Conservation (phyloP, 2,113 vertebrate species). For the Phalacrocorax brasilianus region DNA sequence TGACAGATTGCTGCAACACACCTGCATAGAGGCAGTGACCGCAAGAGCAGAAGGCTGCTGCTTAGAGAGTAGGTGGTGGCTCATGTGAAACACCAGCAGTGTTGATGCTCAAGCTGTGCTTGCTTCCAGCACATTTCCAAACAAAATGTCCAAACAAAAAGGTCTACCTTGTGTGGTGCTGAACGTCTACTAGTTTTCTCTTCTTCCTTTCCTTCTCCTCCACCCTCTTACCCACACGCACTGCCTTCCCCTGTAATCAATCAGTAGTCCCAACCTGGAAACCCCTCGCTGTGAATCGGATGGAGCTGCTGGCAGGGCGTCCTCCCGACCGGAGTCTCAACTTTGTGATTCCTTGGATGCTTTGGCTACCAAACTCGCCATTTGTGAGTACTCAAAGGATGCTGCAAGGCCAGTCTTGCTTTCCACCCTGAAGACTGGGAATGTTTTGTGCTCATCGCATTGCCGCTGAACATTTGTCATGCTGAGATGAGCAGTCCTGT, state of each 20-base stretch:
- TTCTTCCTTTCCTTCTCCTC: background rate
- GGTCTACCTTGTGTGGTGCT: background rate
- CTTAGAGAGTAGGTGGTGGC: background rate
- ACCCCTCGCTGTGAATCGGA: background rate
- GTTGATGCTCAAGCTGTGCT: background rate
- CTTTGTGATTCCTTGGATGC: background rate
- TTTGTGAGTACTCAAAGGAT: background rate
- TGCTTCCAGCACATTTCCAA: background rate
- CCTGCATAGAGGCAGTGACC: accelerated
- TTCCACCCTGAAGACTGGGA: background rate
- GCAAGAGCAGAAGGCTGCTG: background rate
- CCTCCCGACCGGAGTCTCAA: background rate
- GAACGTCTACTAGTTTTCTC: background rate
- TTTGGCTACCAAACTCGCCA: background rate
- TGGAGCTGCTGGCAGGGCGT: background rate
- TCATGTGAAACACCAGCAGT: accelerated
- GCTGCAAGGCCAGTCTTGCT: background rate
- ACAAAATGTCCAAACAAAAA: background rate
- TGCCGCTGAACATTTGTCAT: background rate
- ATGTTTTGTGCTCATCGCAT: accelerated
- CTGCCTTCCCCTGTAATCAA: background rate
- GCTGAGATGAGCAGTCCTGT: background rate
- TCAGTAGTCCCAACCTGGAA: background rate
- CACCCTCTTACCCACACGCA: background rate
- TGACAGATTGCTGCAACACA: background rate